A percentile compares a stretch with the other conserved stretches of the same genome.
These are phyloP conservation scores for Erythrolamprus reginae DNA, from an alignment of 2,113 vertebrate species.

Conservation along the genomic window DNA sequence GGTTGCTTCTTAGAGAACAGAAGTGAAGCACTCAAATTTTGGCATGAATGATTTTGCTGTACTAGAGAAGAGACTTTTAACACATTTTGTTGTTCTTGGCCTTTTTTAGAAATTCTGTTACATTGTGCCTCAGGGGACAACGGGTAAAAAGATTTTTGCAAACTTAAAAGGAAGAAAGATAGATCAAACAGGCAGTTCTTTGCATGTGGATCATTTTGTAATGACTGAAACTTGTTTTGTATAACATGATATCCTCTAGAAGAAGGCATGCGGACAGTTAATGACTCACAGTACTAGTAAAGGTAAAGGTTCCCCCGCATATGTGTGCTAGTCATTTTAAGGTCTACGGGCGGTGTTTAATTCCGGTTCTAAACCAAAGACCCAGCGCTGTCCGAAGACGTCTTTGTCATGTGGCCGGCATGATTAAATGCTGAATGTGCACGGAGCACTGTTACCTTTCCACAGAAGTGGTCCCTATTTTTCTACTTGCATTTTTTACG, in stretches of 20 bases:
- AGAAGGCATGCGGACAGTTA: neutral
- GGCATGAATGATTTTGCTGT: neutral
- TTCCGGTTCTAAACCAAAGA: too few species aligned
- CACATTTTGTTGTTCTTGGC: neutral
- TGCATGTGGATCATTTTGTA: neutral
- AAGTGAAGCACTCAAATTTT: neutral
- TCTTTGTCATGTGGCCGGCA: too few species aligned
- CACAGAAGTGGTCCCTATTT: too few species aligned
- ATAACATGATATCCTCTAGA: neutral
- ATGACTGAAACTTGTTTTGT: constrained; percentile 4
- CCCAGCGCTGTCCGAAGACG: too few species aligned
- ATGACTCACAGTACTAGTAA: neutral
- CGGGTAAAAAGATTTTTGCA: neutral
- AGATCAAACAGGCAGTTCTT: neutral
- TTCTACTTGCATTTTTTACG: too few species aligned
- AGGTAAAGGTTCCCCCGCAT: neutral
- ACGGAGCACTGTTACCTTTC: too few species aligned
- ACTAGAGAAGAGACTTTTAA: neutral
- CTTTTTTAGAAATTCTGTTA: neutral
- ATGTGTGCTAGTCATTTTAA: too few species aligned
- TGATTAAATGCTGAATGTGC: too few species aligned
- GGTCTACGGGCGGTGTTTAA: too few species aligned
- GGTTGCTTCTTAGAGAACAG: neutral
- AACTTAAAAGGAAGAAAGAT: neutral
- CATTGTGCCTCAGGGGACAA: neutral